Conservation (phyloP, 2,888 invertebrate species). For the Prostheceraeus crozeri region DNA sequence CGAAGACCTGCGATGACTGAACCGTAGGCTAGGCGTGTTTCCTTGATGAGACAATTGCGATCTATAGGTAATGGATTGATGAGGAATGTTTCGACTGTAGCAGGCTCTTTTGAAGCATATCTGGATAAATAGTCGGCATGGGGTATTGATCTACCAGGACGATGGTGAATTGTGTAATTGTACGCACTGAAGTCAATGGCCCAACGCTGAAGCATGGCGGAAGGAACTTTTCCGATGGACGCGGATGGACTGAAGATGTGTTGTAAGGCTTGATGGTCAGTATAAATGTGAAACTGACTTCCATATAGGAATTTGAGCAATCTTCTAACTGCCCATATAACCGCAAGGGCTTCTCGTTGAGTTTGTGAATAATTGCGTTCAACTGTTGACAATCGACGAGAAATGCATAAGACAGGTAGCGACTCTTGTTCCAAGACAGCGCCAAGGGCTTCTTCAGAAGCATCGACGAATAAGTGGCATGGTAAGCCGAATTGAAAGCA, state of each 20-base stretch:
- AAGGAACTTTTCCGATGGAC: conserved; percentile 3
- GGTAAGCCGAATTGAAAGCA: conserved; percentile 9
- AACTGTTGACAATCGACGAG: background rate
- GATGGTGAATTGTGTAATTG: conserved; percentile 13
- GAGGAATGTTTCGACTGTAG: conserved; percentile 18
- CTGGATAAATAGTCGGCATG: conserved; percentile 20
- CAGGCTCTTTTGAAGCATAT: background rate
- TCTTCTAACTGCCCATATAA: conserved; percentile 16
- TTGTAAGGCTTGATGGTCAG: conserved; percentile 23
- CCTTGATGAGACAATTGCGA: background rate
- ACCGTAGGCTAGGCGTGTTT: conserved; percentile 6
- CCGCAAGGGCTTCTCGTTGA: conserved; percentile 10
- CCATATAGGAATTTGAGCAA: conserved; percentile 19
- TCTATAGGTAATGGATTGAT: conserved; percentile 18
- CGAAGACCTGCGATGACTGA: conserved; percentile 14
- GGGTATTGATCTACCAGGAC: conserved; percentile 11
- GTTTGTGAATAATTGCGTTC: conserved; percentile 9
- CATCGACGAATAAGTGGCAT: background rate
- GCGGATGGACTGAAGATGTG: background rate
- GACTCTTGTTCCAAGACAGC: conserved; percentile 23
- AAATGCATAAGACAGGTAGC: conserved; percentile 11
- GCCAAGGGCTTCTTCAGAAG: conserved; percentile 11
- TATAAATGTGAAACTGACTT: conserved; percentile 6
- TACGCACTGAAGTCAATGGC: conserved; percentile 23
- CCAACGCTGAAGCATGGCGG: conserved; percentile 22